phyloP scores from a whole-genome alignment of 2,797 vertebrate genomes.

The Crenichthys baileyi region DNA sequence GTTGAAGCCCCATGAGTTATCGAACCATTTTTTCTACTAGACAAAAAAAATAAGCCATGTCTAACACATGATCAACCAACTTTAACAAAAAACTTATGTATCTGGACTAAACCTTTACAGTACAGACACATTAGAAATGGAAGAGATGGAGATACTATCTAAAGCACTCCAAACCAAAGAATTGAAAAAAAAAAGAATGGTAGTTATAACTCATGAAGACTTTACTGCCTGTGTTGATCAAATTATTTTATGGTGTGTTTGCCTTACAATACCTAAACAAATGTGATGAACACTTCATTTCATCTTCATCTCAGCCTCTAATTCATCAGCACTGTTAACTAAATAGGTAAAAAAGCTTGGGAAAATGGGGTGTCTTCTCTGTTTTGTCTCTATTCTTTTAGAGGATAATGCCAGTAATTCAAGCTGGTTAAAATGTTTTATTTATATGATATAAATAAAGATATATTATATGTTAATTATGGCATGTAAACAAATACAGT shows the following conservation, averaged over 20 bases:
- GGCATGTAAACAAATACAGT: too few relatives aligned
- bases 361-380: too few relatives aligned
- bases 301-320: too few relatives aligned
- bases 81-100: neutral
- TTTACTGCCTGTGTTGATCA: neutral
- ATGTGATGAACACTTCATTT: neutral
- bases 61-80: neutral
- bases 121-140: neutral
- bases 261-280: neutral
- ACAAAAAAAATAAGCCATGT: neutral
- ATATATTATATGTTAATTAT: too few relatives aligned
- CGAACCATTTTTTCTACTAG: slow-evolving; percentile 3
- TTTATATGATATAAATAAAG: too few relatives aligned
- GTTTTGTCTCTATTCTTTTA: too few relatives aligned
- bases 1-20: slow-evolving; percentile 18
- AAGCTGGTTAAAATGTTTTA: too few relatives aligned
- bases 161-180: neutral
- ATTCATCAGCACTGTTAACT: too few relatives aligned
- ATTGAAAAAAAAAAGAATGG: neutral
- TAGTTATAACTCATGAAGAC: neutral
- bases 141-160: neutral
- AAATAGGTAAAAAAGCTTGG: too few relatives aligned
- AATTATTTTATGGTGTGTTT: neutral
- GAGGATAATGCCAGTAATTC: too few relatives aligned
- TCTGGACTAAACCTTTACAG: neutral